Evolutionary conservation across 2,797 vertebrate genomes (phyloP).

Genomic region (Melanotaenia boesemani): DNA sequence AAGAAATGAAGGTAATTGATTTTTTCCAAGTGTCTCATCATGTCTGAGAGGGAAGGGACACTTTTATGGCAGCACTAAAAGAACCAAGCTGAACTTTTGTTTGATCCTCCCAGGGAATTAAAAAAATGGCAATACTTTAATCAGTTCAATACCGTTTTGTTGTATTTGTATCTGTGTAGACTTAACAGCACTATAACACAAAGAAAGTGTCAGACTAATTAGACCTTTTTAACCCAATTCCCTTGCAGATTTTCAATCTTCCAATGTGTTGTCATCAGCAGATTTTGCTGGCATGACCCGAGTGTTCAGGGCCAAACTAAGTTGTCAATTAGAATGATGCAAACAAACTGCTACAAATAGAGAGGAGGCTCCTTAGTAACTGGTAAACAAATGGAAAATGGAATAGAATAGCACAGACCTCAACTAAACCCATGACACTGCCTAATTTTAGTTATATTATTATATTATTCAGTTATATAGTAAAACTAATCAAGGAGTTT

Average conservation of each 20-base stretch:
- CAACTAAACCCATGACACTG: conserved; percentile 32
- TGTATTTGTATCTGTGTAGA: conserved; percentile 49
- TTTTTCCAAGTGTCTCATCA: conserved; percentile 67
- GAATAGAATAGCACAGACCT: conserved; percentile 48
- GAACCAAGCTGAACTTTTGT: conserved; percentile 65
- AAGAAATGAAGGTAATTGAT: conserved; percentile 71
- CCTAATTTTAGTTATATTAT: conserved; percentile 37
- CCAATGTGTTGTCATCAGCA: conserved; percentile 54
- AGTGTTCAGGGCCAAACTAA: conserved; percentile 55
- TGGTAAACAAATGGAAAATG: conserved; percentile 75
- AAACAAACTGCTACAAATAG: conserved; percentile 61
- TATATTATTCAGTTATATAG: too few species aligned
- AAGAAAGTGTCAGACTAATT: conserved; percentile 71
- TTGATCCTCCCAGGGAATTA: conserved; percentile 67
- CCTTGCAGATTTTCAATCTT: conserved; percentile 51
- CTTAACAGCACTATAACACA: conserved; percentile 53
- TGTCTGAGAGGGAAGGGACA: conserved; percentile 61
- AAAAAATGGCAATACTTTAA: conserved; percentile 65
- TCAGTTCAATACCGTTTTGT: conserved; percentile 64
- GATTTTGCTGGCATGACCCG: conserved; percentile 55
- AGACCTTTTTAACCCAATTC: conserved; percentile 64
- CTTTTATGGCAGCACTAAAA: conserved; percentile 77
- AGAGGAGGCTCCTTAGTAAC: conserved; percentile 52
- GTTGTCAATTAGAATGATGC: conserved; percentile 62
- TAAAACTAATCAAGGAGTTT: conserved; percentile 67